Evolutionary conservation across 2,888 invertebrate genomes (phyloP), one percentile per base, ranked within the genome.

Genomic region (Ormyrus pomaceus): DNA sequence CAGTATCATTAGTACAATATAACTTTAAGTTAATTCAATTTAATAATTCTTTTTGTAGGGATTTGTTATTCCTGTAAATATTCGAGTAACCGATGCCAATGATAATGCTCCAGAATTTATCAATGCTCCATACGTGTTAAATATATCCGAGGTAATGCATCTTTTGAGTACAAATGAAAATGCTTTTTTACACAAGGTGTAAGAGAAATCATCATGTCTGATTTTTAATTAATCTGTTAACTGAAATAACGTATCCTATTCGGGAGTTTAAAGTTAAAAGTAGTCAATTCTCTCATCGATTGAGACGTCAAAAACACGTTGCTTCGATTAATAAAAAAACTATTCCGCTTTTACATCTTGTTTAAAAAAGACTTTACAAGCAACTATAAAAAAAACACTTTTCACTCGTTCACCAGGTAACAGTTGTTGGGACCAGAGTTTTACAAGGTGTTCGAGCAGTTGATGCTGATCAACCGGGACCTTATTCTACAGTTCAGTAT

Each of bases 21-120:
- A 53, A 53, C 2, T 53, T 53, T 53, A 10, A 9, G 53, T 53
- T 7, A 53, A 1, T 53, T 9, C 53, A 56, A 11, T 66, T n/a
- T 58, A n/a, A 11, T 48, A 2, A 11, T 58, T 51, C 34, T 19
- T 69, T 68, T 13, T 13, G 9, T 91, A 95, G 93, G 95, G 94
- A 83, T 95, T 96, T 89, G 93, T 95, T 77, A 95, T 96, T 87
- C 96, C 96, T 0, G 95, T 96, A 55, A 95, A 95, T 84, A 95
- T 96, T 72, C 93, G 97, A 84, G 97, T 97, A 79, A 96, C 96
- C 84, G 97, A 98, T 91, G 96, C 96, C 82, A 97, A 97, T 90
- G 97, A 97, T 91, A 97, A 97, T 91, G 95, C 96, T 8, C 97
- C 97, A 0, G 92, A 93, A 87, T 97, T 97, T 93, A 92, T 94